Evolutionary conservation across 35 echinoderm and acorn worm genomes (phyloP).

Genomic region (Patiria miniata): DNA sequence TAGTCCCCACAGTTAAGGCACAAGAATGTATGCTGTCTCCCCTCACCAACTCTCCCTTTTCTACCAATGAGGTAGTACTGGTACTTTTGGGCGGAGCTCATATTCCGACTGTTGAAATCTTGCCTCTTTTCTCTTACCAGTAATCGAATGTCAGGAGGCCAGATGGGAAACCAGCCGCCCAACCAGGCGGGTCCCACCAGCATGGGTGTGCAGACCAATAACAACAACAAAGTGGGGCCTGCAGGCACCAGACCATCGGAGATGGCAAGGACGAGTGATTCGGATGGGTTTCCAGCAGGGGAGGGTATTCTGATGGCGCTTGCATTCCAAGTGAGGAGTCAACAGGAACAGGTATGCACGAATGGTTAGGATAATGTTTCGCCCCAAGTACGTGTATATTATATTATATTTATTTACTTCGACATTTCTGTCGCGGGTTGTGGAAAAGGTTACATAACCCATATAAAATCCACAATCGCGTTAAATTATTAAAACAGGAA

Average conservation of each 20-base stretch:
- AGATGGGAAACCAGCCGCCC: not conserved
- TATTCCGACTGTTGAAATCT: not conserved
- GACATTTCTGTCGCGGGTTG: too few species aligned
- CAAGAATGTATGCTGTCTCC: too few species aligned
- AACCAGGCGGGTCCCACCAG: not conserved
- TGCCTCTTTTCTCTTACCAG: not conserved
- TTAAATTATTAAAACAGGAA: too few species aligned
- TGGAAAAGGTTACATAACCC: too few species aligned
- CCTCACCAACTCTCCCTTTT: too few species aligned
- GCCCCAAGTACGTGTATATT: too few species aligned
- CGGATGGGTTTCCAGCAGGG: not conserved
- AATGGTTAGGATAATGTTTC: too few species aligned
- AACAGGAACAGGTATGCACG: conserved; percentile 63
- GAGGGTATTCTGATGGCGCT: conserved; percentile 58
- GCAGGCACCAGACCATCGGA: not conserved
- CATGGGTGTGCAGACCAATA: not conserved
- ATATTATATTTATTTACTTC: too few species aligned
- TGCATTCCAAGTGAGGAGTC: conserved; percentile 61
- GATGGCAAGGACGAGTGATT: not conserved
- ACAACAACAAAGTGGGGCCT: not conserved
- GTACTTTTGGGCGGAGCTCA: too few species aligned
- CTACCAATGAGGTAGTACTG: too few species aligned
- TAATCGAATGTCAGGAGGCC: not conserved
- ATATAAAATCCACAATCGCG: too few species aligned
- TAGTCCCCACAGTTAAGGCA: too few species aligned